Percentiles rank a stretch among this genome's conserved stretches.
phyloP scores from a whole-genome alignment of 1,140 invertebrate genomes.

The Eubasilissa regina region DNA sequence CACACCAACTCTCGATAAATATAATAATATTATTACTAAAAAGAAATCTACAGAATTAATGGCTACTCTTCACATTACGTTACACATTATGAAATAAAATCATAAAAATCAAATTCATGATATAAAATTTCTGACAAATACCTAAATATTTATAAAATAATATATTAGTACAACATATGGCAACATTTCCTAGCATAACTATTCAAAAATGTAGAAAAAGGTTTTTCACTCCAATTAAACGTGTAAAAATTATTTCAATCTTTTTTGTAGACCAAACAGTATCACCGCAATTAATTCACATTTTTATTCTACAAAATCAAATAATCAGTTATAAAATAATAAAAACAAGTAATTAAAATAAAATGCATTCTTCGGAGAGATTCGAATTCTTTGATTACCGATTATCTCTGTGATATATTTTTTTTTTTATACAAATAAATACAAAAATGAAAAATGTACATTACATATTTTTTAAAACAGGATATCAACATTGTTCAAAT shows the following conservation, averaged over 20 bases:
- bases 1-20: background rate
- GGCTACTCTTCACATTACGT: background rate
- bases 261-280: no score
- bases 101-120: conserved; percentile 7
- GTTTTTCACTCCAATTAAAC: background rate
- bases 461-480: no score
- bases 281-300: no score
- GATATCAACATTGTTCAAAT: conserved; percentile 4
- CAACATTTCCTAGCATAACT: conserved; percentile 23
- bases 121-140: background rate
- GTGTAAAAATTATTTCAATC: no score
- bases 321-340: no score
- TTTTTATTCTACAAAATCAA: no score
- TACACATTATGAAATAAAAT: background rate
- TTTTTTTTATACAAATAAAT: no score
- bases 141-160: conserved; percentile 11
- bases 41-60: conserved; percentile 8
- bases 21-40: conserved; percentile 4
- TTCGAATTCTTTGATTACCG: no score
- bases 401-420: no score
- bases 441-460: no score
- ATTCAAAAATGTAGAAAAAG: background rate
- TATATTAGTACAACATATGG: conserved; percentile 32
- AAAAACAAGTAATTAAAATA: no score
- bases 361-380: no score